phyloP scores from a whole-genome alignment of 2,888 invertebrate genomes.

The Andrena chrysosceles region DNA sequence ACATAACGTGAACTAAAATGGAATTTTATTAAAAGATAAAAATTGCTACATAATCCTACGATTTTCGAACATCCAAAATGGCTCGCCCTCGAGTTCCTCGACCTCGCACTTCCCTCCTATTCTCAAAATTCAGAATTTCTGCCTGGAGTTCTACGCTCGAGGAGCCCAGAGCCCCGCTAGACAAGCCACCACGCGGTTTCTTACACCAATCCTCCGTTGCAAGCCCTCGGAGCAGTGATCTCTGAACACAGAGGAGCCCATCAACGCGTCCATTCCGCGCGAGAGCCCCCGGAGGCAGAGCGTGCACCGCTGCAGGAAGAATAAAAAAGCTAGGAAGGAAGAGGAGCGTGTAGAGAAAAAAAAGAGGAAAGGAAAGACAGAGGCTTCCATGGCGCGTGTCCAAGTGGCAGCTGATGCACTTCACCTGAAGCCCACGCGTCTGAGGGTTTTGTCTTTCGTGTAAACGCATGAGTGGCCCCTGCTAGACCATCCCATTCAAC shows the following conservation, averaged over 20 bases:
- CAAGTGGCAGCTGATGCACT: slow-evolving; percentile 81
- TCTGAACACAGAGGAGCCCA: neutral
- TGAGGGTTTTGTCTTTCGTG: slow-evolving; percentile 61
- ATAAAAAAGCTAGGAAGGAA: neutral
- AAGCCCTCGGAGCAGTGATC: neutral
- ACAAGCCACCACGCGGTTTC: neutral
- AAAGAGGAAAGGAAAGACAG: slow-evolving; percentile 30
- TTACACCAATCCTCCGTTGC: neutral
- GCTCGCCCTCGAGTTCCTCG: too few relatives aligned
- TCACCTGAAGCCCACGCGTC: slow-evolving; percentile 61
- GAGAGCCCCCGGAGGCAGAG: neutral
- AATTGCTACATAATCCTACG: too few relatives aligned
- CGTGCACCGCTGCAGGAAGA: neutral
- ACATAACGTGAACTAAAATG: too few relatives aligned
- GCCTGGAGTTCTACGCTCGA: too few relatives aligned
- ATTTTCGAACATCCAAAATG: too few relatives aligned
- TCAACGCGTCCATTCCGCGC: slow-evolving; percentile 10
- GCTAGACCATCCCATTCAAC: slow-evolving; percentile 56
- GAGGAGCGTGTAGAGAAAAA: neutral
- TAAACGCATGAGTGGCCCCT: slow-evolving; percentile 59
- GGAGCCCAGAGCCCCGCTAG: neutral
- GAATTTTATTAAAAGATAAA: too few relatives aligned
- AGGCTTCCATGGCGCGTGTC: slow-evolving; percentile 81
- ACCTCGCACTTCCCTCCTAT: too few relatives aligned
- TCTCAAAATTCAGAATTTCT: too few relatives aligned